A percentile compares a stretch with the other conserved stretches of the same genome.
Evolutionary conservation across 2,113 vertebrate species (phyloP).

Genomic region (Caracal caracal): DNA sequence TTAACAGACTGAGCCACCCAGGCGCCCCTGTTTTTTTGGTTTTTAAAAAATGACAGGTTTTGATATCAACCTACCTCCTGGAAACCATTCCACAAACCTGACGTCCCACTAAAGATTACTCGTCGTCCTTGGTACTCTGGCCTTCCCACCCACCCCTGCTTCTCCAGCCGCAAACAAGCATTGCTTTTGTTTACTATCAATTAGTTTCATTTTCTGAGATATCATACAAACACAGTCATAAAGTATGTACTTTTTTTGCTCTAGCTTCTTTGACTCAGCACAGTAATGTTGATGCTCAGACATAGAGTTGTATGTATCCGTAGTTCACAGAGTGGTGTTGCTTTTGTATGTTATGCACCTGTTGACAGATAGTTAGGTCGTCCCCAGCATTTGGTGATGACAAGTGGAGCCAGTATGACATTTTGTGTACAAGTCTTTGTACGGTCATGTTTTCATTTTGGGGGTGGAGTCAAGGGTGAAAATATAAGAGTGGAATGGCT

Average conservation of each 20-base stretch:
- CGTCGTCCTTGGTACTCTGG: accelerated
- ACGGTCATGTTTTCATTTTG: not conserved
- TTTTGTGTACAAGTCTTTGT: not conserved
- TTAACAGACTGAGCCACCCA: too few species aligned
- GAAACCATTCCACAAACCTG: not conserved
- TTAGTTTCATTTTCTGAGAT: not conserved
- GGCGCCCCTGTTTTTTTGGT: too few species aligned
- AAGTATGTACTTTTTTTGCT: too few species aligned
- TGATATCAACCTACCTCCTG: not conserved
- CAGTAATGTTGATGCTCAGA: not conserved
- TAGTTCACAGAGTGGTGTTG: not conserved
- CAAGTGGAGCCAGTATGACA: not conserved
- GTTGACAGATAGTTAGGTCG: not conserved
- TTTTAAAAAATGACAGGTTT: not conserved
- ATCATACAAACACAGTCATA: not conserved
- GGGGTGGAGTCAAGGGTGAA: not conserved
- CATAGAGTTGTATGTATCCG: too few species aligned
- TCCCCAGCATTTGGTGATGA: not conserved
- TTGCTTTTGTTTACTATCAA: not conserved
- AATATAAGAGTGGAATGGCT: not conserved
- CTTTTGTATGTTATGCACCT: not conserved
- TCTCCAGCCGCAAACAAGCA: not conserved
- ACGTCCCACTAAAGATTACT: not conserved
- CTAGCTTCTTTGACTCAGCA: not conserved
- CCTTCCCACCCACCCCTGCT: not conserved